These are phyloP conservation scores for Nymphalis c-album DNA, from an alignment of 2,888 invertebrate genomes.

Conservation along the genomic window DNA sequence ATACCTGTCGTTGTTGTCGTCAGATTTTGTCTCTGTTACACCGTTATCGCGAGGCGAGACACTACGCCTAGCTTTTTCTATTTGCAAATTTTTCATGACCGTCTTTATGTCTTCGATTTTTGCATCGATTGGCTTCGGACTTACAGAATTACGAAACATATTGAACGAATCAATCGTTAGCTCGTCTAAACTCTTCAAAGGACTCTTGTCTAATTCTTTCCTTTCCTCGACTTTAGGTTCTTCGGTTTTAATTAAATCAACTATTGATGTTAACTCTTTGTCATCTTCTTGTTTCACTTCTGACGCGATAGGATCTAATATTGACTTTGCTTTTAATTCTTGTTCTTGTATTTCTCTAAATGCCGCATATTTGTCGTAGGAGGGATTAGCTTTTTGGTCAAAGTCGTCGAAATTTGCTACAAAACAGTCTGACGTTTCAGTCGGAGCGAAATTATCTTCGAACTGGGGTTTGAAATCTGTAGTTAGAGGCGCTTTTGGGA, in stretches of 20 bases:
- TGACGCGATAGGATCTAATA: conserved; percentile 59
- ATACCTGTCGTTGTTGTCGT: conserved; percentile 84
- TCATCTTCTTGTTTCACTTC: conserved; percentile 65
- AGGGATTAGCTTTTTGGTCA: conserved; percentile 76
- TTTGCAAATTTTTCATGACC: conserved; percentile 72
- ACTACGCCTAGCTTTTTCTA: conserved; percentile 64
- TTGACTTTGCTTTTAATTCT: conserved; percentile 80
- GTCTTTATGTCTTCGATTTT: conserved; percentile 76
- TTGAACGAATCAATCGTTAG: conserved; percentile 69
- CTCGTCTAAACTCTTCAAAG: conserved; percentile 68
- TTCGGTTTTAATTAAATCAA: conserved; percentile 58
- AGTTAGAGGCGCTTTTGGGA: conserved; percentile 19
- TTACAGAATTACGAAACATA: conserved; percentile 71
- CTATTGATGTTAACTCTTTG: conserved; percentile 63
- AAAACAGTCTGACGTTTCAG: conserved; percentile 75
- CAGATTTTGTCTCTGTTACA: conserved; percentile 64
- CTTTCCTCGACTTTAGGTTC: conserved; percentile 52
- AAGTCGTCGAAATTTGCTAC: conserved; percentile 86
- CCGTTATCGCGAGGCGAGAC: conserved; percentile 76
- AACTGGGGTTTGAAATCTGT: conserved; percentile 78
- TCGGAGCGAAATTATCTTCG: conserved; percentile 83
- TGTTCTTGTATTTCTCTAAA: conserved; percentile 93
- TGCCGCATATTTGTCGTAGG: conserved; percentile 92
- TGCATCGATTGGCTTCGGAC: conserved; percentile 73
- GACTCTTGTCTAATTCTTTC: conserved; percentile 63